These are phyloP conservation scores for Standfussiana lucernea DNA, from an alignment of 2,888 invertebrate genomes.

Conservation along the genomic window DNA sequence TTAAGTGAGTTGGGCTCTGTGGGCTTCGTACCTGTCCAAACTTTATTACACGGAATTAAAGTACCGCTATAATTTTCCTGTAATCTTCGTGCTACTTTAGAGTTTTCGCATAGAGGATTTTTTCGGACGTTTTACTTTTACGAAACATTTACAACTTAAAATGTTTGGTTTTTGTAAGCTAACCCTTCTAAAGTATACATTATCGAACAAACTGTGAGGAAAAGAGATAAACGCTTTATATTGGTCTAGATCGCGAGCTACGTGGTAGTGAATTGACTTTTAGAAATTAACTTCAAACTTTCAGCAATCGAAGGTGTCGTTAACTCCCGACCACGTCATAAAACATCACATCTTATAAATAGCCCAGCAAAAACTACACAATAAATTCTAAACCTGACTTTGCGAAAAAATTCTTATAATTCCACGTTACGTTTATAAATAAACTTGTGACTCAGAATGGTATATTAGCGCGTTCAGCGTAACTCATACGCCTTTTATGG, in stretches of 20 bases:
- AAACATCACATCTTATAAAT: conserved; percentile 5
- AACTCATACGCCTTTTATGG: conserved; percentile 43
- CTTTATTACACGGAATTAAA: conserved; percentile 68
- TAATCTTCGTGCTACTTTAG: conserved; percentile 64
- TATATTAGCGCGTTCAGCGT: conserved; percentile 32
- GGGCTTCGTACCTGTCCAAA: conserved; percentile 69
- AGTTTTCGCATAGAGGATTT: conserved; percentile 47
- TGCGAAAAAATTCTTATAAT: conserved; percentile 37
- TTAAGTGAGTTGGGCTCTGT: conserved; percentile 64
- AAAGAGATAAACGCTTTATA: not conserved
- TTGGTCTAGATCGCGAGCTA: too few relatives aligned
- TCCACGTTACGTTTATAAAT: conserved; percentile 47
- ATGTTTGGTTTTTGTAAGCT: conserved; percentile 3
- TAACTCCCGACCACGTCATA: not conserved
- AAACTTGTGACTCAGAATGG: conserved; percentile 37
- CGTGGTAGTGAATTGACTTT: not conserved
- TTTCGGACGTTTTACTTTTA: conserved; percentile 33
- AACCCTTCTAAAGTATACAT: conserved; percentile 4
- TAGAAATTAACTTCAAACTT: not conserved
- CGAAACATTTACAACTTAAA: conserved; percentile 23
- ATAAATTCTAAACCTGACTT: conserved; percentile 24
- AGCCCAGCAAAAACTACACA: not conserved
- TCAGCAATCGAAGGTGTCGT: not conserved
- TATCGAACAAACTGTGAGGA: not conserved
- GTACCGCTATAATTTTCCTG: conserved; percentile 67